Evolutionary conservation across 2,888 invertebrate genomes (phyloP).

Genomic region (Hyles lineata): DNA sequence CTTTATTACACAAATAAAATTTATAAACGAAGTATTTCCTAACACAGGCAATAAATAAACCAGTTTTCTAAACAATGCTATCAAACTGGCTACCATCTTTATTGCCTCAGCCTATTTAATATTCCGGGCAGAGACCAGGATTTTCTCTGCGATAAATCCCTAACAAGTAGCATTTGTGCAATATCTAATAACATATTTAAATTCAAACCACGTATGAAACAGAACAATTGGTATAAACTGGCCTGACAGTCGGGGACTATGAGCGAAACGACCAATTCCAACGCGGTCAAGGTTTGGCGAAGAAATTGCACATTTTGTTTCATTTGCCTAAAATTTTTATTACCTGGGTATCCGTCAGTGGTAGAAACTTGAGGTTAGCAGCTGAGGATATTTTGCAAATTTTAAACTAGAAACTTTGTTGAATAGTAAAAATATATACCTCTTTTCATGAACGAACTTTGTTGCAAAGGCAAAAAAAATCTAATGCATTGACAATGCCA

Average conservation of each 20-base stretch:
- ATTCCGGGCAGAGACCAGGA: slow-evolving; percentile 16
- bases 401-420: too few relatives aligned
- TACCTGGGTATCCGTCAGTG: too few relatives aligned
- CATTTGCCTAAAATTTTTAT: too few relatives aligned
- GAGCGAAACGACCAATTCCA: background rate
- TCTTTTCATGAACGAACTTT: too few relatives aligned
- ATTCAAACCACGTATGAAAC: slow-evolving; percentile 11
- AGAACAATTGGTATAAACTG: slow-evolving; percentile 4
- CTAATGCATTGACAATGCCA: too few relatives aligned
- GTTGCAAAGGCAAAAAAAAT: too few relatives aligned
- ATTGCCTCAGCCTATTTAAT: slow-evolving; percentile 7
- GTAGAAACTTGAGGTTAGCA: too few relatives aligned
- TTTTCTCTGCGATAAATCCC: slow-evolving; percentile 14
- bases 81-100: background rate
- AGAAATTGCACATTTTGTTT: background rate
- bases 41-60: background rate
- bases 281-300: slow-evolving; percentile 14
- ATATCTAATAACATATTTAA: slow-evolving; percentile 10
- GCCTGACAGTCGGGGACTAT: background rate
- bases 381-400: too few relatives aligned
- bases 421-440: too few relatives aligned
- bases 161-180: slow-evolving; percentile 19
- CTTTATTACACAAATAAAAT: background rate
- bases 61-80: background rate
- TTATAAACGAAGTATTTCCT: background rate